phyloP scores from a whole-genome alignment of 1,140 invertebrate genomes.

The Harlomillsia oculata region DNA sequence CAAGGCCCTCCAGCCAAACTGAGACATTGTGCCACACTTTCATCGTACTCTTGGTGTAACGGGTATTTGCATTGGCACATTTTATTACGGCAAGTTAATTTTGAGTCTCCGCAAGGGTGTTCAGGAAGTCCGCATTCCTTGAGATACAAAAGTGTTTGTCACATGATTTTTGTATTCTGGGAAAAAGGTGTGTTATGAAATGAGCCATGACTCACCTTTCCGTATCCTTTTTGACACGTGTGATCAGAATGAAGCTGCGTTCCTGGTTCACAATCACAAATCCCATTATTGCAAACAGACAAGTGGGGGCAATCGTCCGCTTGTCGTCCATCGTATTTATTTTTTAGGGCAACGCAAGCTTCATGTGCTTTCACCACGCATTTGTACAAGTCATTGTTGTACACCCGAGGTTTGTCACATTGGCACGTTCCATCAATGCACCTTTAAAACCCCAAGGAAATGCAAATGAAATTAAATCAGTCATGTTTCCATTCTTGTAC shows the following conservation, averaged over 20 bases:
- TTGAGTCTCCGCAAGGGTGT: constrained; percentile 18
- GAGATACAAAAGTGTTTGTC: too few relatives aligned
- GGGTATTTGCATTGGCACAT: constrained; percentile 22
- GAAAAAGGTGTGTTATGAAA: not conserved
- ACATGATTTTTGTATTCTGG: not conserved
- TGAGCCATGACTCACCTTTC: not conserved
- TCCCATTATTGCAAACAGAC: constrained; percentile 6
- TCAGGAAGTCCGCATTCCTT: constrained; percentile 19
- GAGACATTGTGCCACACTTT: constrained; percentile 2
- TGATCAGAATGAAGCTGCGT: constrained; percentile 22
- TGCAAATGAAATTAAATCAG: not conserved
- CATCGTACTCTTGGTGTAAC: constrained; percentile 16
- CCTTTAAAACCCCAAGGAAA: too few relatives aligned
- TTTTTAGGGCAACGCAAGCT: constrained; percentile 1
- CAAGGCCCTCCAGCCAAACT: constrained; percentile 18
- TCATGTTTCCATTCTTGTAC: not conserved
- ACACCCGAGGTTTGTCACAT: constrained; percentile 5
- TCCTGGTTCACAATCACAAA: constrained; percentile 10
- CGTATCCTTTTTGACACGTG: constrained; percentile 14
- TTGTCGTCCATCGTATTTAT: constrained; percentile 10
- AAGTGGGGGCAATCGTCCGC: constrained; percentile 17
- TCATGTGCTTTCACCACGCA: constrained; percentile 8
- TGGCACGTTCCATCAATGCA: constrained; percentile 10
- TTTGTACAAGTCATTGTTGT: constrained; percentile 9
- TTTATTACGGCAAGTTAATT: constrained; percentile 11